phyloP scores from a whole-genome alignment of 2,888 invertebrate genomes.

The Drosophila macrothrix region DNA sequence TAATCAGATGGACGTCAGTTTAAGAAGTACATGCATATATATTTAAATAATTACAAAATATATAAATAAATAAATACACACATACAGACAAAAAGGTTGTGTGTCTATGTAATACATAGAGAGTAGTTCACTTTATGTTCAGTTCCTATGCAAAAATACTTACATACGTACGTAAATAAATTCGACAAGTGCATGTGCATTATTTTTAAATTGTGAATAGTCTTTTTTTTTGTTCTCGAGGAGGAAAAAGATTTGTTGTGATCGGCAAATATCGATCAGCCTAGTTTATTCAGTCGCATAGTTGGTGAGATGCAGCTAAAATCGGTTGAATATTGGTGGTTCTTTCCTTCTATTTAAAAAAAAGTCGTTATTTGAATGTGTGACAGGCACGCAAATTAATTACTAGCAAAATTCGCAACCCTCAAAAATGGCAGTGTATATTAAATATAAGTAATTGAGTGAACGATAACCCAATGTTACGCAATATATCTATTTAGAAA shows the following conservation, averaged over 20 bases:
- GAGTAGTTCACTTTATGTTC: constrained; percentile 31
- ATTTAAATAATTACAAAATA: constrained; percentile 15
- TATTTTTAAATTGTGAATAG: constrained; percentile 73
- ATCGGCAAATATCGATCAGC: constrained; percentile 77
- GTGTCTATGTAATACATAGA: constrained; percentile 20
- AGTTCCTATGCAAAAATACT: constrained; percentile 23
- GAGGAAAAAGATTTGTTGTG: constrained; percentile 71
- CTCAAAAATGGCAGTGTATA: neutral
- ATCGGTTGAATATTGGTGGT: constrained; percentile 50
- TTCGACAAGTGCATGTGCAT: constrained; percentile 68
- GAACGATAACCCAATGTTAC: constrained; percentile 42
- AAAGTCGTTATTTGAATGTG: constrained; percentile 21
- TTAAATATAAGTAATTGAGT: constrained; percentile 28
- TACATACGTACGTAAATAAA: constrained; percentile 39
- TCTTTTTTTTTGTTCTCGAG: constrained; percentile 46
- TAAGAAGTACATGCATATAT: neutral
- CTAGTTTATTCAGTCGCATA: constrained; percentile 66
- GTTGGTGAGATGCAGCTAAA: constrained; percentile 68
- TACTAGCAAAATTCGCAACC: neutral
- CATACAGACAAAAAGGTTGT: constrained; percentile 8
- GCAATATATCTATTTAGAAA: constrained; percentile 37
- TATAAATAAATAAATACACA: constrained; percentile 8
- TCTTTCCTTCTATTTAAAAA: constrained; percentile 1
- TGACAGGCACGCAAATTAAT: constrained; percentile 33
- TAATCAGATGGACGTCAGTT: constrained; percentile 1